Evolutionary conservation across 2,797 vertebrate species (phyloP).

Genomic region (Anolis apletophallus): DNA sequence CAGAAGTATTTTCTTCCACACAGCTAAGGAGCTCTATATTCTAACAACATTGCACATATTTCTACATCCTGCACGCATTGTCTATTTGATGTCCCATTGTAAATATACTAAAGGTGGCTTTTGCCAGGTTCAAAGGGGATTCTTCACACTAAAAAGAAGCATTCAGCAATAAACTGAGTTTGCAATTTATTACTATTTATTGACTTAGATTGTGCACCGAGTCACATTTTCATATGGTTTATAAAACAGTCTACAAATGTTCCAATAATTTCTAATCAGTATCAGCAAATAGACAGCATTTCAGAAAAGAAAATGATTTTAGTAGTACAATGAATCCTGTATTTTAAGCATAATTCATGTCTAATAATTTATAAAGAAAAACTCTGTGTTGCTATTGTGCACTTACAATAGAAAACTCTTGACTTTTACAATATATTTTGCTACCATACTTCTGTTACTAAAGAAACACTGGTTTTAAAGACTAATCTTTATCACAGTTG

Average conservation of each 20-base stretch:
- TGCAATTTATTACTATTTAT: background rate
- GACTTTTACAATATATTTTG: background rate
- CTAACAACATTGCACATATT: background rate
- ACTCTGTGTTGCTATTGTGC: rapidly evolving
- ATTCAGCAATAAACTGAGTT: background rate
- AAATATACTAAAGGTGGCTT: background rate
- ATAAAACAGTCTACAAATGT: background rate
- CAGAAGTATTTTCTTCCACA: too few species aligned
- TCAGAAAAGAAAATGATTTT: background rate
- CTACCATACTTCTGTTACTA: background rate
- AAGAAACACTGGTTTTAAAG: conserved; percentile 1
- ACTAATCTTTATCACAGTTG: background rate
- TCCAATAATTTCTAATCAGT: background rate
- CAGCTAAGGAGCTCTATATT: too few species aligned
- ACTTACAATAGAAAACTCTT: background rate
- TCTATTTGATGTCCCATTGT: background rate
- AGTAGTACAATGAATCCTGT: rapidly evolving
- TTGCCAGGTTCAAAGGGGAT: background rate
- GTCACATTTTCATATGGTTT: background rate
- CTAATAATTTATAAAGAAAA: background rate
- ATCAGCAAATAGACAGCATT: background rate
- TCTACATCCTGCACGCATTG: background rate
- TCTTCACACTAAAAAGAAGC: background rate
- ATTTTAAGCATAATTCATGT: rapidly evolving
- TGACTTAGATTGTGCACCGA: background rate